Conservation (phyloP, 1,140 invertebrate genomes). For the Maniola jurtina region DNA sequence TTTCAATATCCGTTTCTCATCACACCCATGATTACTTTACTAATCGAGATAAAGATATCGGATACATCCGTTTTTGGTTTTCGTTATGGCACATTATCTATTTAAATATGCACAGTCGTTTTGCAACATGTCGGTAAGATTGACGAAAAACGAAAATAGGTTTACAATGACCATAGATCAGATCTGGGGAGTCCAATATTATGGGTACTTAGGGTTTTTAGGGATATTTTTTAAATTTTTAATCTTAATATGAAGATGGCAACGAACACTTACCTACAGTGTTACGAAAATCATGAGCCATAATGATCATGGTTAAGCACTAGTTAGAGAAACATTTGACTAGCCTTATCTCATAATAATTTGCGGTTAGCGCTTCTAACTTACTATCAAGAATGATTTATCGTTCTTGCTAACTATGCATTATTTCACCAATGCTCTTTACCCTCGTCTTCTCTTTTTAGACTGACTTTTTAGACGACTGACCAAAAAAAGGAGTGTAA, state of each 20-base stretch:
- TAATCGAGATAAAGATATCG: slow-evolving; percentile 51
- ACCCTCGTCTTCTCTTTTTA: too few relatives aligned
- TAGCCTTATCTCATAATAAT: not conserved
- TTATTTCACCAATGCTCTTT: too few relatives aligned
- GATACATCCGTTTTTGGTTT: not conserved
- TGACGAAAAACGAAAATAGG: too few relatives aligned
- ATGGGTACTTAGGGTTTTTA: too few relatives aligned
- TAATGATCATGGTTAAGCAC: not conserved
- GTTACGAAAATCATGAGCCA: not conserved
- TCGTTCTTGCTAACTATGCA: too few relatives aligned
- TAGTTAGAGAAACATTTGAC: not conserved
- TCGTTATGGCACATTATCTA: not conserved
- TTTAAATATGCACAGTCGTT: not conserved
- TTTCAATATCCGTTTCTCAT: slow-evolving; percentile 46
- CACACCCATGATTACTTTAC: slow-evolving; percentile 55
- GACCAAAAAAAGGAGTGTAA: too few relatives aligned
- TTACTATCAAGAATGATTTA: too few relatives aligned
- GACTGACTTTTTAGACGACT: too few relatives aligned
- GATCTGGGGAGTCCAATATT: too few relatives aligned
- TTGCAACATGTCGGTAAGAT: too few relatives aligned
- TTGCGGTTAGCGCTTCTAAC: not conserved
- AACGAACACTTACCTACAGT: not conserved
- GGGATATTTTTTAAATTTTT: not conserved
- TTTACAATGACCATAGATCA: too few relatives aligned
- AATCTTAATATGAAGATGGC: not conserved